Evolutionary conservation across 1,140 invertebrate species (phyloP).

Genomic region (Stegodyphus dumicola): DNA sequence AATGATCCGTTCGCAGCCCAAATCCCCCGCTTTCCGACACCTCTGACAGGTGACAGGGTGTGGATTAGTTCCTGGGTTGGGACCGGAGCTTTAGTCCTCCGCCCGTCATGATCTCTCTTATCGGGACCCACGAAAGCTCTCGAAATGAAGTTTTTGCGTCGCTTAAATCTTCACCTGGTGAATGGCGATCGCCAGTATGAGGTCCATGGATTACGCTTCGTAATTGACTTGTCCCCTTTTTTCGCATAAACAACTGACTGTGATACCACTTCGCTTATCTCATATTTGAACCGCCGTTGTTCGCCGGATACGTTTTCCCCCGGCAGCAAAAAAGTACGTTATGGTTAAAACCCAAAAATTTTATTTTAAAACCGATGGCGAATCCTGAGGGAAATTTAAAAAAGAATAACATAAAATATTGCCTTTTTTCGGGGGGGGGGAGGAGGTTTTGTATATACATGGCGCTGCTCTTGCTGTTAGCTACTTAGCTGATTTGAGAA

Average conservation of each 20-base stretch:
- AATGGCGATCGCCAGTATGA: neutral
- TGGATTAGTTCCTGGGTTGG: constrained; percentile 30
- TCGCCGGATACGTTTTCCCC: too few species aligned
- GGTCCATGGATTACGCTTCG: constrained; percentile 33
- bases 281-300: neutral
- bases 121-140: constrained; percentile 42
- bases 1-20: constrained; percentile 11
- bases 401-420: too few species aligned
- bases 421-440: too few species aligned
- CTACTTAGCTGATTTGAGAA: too few species aligned
- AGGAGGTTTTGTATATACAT: too few species aligned
- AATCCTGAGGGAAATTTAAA: neutral
- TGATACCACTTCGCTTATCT: neutral
- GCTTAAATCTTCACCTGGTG: constrained; percentile 1
- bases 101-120: constrained; percentile 16
- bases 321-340: too few species aligned
- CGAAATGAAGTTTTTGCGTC: constrained; percentile 57
- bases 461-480: too few species aligned
- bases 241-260: neutral
- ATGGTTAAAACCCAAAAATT: too few species aligned
- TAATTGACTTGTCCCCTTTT: constrained; percentile 36
- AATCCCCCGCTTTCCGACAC: constrained; percentile 56
- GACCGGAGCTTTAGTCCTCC: neutral
- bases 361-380: neutral
- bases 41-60: constrained; percentile 60